These are phyloP conservation scores for Heliopora coerulea DNA, from an alignment of 92 coral and sea anemone genomes.

Conservation along the genomic window DNA sequence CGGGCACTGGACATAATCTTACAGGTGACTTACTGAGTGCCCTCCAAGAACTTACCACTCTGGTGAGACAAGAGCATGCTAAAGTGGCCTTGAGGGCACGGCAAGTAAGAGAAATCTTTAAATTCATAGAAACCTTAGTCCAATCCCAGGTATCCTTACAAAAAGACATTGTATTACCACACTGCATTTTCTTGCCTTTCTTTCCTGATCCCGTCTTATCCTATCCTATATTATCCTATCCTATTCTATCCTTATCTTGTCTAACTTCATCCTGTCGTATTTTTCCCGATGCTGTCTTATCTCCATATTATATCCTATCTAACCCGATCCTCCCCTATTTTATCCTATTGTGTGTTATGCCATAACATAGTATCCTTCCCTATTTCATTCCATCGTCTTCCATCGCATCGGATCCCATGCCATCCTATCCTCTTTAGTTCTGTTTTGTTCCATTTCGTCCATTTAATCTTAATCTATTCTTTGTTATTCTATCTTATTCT, in stretches of 20 bases:
- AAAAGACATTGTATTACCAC: too few species aligned
- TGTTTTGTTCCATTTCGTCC: too few species aligned
- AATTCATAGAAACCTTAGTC: too few species aligned
- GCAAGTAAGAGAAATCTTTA: slow-evolving; percentile 62
- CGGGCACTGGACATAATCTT: slow-evolving; percentile 84
- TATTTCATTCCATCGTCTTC: not conserved
- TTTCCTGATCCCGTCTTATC: not conserved
- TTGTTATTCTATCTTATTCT: not conserved
- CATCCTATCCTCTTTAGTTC: not conserved
- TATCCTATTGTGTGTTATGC: not conserved
- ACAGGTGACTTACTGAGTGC: slow-evolving; percentile 81
- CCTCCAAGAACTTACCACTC: slow-evolving; percentile 83
- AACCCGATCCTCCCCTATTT: not conserved
- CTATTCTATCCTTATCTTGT: not conserved
- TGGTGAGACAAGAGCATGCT: slow-evolving; percentile 81
- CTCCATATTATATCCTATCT: not conserved
- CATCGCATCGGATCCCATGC: not conserved
- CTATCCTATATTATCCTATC: slow-evolving; percentile 3
- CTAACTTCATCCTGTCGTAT: not conserved
- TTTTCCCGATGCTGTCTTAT: not conserved
- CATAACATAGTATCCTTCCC: too few species aligned
- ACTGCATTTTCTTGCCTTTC: too few species aligned
- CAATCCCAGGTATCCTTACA: too few species aligned
- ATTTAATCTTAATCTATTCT: not conserved
- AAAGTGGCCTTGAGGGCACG: slow-evolving; percentile 95